phyloP scores from a whole-genome alignment of 2,113 vertebrate species.

The Triplophysa rosa region DNA sequence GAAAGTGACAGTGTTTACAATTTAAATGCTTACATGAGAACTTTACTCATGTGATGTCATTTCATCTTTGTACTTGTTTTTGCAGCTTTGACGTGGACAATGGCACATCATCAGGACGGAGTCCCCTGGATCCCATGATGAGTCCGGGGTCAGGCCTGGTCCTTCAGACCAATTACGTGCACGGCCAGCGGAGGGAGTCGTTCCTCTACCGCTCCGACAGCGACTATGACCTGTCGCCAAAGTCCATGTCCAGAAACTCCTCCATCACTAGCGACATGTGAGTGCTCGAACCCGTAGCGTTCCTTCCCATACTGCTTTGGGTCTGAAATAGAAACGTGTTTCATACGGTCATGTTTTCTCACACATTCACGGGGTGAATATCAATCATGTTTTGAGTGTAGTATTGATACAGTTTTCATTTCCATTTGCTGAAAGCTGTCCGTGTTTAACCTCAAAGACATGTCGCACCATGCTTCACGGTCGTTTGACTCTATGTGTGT shows the following conservation, averaged over 20 bases:
- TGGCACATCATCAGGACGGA: conserved; percentile 59
- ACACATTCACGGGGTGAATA: neutral
- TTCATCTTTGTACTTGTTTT: neutral
- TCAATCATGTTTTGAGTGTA: neutral
- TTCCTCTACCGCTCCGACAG: conserved; percentile 89
- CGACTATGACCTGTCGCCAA: conserved; percentile 89
- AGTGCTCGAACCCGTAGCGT: conserved; percentile 61
- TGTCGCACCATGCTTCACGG: neutral
- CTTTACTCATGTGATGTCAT: too few relatives aligned
- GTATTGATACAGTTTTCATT: neutral
- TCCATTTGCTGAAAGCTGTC: neutral
- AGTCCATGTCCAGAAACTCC: conserved; percentile 89
- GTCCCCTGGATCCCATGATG: conserved; percentile 87
- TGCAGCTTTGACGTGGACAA: conserved; percentile 59
- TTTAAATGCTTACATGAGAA: too few relatives aligned
- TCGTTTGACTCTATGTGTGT: neutral
- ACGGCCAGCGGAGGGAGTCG: conserved; percentile 87
- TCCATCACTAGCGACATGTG: conserved; percentile 90
- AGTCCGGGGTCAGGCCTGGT: conserved; percentile 87
- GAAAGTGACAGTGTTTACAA: too few relatives aligned
- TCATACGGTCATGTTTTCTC: neutral
- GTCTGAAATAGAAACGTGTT: neutral
- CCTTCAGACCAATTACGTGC: conserved; percentile 87
- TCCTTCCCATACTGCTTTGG: neutral
- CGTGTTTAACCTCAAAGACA: too few relatives aligned